Base-by-base conservation (phyloP, 1,140 invertebrate genomes). In the Metopolophium dirhodum region DNA sequence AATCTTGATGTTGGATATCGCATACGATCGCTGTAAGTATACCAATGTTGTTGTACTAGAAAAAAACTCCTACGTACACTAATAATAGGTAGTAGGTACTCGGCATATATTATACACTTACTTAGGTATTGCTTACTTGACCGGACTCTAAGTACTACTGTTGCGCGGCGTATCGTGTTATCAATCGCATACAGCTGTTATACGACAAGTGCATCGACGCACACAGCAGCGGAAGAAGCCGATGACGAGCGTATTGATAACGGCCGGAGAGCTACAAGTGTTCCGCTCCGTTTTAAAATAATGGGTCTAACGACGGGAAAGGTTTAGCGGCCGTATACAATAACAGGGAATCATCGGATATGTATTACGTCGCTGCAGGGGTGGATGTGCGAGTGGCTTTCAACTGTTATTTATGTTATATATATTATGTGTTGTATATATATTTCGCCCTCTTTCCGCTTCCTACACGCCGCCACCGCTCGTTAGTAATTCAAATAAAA, bases 401-500 rank as follows among this genome's bases (percentile, higher is more conserved):
- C 30, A 45, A 91, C 30, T 30, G 90, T 91, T 91, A 91, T 91
- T 91, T 91, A 91, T 91, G 57, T 49, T n/a, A 20, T 77, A 68
- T 68, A 30, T 68, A 77, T 77, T 68, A n/a, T 54, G n/a, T 77
- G 61, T 77, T 68, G 30, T 77, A 77, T 35, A 57, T 57, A 68
- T 7, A 77, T 77, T 68, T 68, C 61, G 26, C 37, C 45, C 37
- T 30, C 57, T 47, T 45, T 37, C 30, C 90, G 18, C 51, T 41
- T 47, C 51, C 89, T 37, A 30, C 47, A n/a, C 49, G 11, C 22
- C 35, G 7, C 49, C 49, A 26, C n/a, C 26, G 45, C 41, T 68
- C 68, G 54, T 77, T 91, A 91, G 90, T 82, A 35, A 91, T 91
- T 91, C 90, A 91, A 91, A 91, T 91, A 68, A 22, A 77, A 68